A percentile compares a stretch with the other conserved stretches of the same genome.
Evolutionary conservation across 2,888 invertebrate species (phyloP).

Genomic region (Oligia latruncula): DNA sequence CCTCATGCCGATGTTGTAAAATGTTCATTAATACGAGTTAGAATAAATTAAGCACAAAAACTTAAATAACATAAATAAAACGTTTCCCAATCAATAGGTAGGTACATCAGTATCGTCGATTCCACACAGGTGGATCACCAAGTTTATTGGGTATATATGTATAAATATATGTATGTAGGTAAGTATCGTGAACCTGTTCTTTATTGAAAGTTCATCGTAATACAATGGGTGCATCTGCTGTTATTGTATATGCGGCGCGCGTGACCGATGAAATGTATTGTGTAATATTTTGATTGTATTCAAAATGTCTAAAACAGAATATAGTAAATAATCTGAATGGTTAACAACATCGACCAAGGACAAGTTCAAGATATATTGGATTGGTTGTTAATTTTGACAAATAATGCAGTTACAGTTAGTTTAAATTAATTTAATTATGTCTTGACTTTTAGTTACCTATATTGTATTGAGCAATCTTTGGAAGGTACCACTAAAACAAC

Average conservation of each 20-base stretch:
- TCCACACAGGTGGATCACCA: constrained; percentile 11
- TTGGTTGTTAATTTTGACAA: neutral
- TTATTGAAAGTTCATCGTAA: constrained; percentile 57
- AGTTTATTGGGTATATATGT: neutral
- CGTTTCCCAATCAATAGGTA: neutral
- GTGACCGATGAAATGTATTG: constrained; percentile 41
- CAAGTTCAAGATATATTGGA: constrained; percentile 5
- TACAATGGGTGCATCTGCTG: constrained; percentile 55
- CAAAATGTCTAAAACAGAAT: neutral
- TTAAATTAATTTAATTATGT: constrained; percentile 1
- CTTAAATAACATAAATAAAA: neutral
- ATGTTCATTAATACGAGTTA: too few species aligned
- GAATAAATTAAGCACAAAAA: neutral
- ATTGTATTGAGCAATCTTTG: constrained; percentile 20
- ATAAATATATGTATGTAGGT: constrained; percentile 5
- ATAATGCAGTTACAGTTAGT: neutral
- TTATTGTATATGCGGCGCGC: constrained; percentile 27
- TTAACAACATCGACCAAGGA: constrained; percentile 34
- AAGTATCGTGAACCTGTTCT: constrained; percentile 53
- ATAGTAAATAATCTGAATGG: constrained; percentile 1
- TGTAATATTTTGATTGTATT: constrained; percentile 45
- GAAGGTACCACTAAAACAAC: constrained; percentile 53
- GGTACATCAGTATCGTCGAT: neutral
- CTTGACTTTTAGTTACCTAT: neutral
- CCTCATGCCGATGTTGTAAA: neutral